These are phyloP conservation scores for Cataglyphis altisquamis DNA, from an alignment of 2,888 invertebrate genomes.

Conservation along the genomic window DNA sequence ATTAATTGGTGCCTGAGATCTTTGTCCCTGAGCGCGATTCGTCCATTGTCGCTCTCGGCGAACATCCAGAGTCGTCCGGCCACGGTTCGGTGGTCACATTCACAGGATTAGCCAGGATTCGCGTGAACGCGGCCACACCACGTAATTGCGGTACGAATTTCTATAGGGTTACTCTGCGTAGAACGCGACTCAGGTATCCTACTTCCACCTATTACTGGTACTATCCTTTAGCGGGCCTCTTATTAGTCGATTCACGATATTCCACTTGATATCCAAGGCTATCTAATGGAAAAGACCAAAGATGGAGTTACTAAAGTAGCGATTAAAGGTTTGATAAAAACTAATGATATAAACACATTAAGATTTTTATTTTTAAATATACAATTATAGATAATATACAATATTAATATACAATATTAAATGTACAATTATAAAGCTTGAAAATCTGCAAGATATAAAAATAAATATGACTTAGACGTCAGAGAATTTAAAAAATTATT, in stretches of 20 bases:
- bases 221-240: slow-evolving; percentile 56
- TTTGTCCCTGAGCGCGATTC: slow-evolving; percentile 83
- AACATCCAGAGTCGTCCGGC: slow-evolving; percentile 76
- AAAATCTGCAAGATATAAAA: background rate
- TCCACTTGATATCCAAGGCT: slow-evolving; percentile 28
- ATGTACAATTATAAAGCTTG: background rate
- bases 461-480: background rate
- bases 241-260: slow-evolving; percentile 50
- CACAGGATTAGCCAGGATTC: slow-evolving; percentile 83
- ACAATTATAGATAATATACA: background rate
- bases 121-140: slow-evolving; percentile 80
- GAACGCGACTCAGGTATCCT: slow-evolving; percentile 69
- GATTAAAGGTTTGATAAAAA: background rate
- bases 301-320: slow-evolving; percentile 19
- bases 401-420: background rate
- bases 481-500: background rate
- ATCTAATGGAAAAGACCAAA: slow-evolving; percentile 15
- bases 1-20: slow-evolving; percentile 86
- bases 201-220: slow-evolving; percentile 60
- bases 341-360: background rate
- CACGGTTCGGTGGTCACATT: slow-evolving; percentile 85
- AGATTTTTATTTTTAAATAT: background rate
- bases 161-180: slow-evolving; percentile 76
- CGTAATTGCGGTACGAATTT: slow-evolving; percentile 83
- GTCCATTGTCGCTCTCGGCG: slow-evolving; percentile 81